Base-by-base conservation (phyloP, 92 coral and sea anemone species). In the Muricea muricata region DNA sequence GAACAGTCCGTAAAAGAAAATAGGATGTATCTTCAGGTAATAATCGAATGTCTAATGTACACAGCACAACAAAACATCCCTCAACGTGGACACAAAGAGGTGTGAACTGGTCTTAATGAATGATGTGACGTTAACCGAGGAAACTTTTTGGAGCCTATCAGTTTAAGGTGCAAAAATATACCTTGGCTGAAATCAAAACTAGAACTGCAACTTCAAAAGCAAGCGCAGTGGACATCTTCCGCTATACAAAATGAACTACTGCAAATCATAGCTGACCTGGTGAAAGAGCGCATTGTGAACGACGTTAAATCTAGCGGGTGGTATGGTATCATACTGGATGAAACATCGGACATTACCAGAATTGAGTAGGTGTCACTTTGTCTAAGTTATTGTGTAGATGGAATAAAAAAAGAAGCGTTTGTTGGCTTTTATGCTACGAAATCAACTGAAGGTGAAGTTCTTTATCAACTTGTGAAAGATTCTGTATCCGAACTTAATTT, bases 321-420 rank as follows among this genome's bases (percentile, higher is more conserved):
- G 78, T 82, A 82, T 75, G 66, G 86, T 74, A 82, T 82, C 57
- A 82, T 82, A 40, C 55, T 82, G 26, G 86, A 69, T 10, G 80
- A 82, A 67, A 82, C 86, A 61, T 81, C 77, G 30, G 86, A 83
- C 82, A 83, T 71, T 50, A 83, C 48, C 87, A 70, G 55, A 28
- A 83, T 69, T 68, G 87, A 83, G 69, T 68, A 83, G 70, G 82
- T 83, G 66, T 83, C 87, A 33, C 87, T 71, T 83, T 83, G 81
- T 80, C 87, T 83, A 45, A 71, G 87, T 69, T 70, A 68, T 46
- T 57, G 77, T 58, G 77, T 71, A 68, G 50, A 69, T 69, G 65
- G 67, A 28, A 67, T 31, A 76, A 83, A 83, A 70, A n/a, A n/a
- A n/a, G n/a, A n/a, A n/a, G n/a, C n/a, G n/a, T n/a, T n/a, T n/a